Evolutionary conservation across 2,888 invertebrate species (phyloP).

Genomic region (Scaeva pyrastri): DNA sequence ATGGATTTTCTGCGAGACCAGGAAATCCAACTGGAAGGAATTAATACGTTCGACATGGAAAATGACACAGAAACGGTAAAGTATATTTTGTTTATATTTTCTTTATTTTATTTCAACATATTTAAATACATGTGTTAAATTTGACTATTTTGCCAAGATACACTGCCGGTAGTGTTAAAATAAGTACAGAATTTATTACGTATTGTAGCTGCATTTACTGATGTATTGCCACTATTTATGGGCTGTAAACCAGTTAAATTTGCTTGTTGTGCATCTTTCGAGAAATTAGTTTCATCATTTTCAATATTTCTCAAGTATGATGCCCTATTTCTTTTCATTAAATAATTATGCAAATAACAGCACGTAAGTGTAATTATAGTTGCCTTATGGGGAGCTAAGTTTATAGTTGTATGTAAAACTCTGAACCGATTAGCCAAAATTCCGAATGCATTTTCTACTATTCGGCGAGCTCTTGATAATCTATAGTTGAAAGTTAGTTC

Average conservation of each 20-base stretch:
- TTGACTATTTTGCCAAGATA: not conserved
- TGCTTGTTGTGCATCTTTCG: slow-evolving; percentile 19
- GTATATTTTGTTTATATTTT: slow-evolving; percentile 6
- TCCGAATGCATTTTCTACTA: no score
- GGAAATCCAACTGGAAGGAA: slow-evolving; percentile 14
- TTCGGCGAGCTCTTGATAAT: no score
- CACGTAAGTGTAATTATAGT: slow-evolving; percentile 23
- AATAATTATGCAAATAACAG: no score
- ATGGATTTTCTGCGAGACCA: slow-evolving; percentile 35
- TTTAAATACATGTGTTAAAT: not conserved
- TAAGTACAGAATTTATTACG: slow-evolving; percentile 20
- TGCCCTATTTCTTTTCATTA: slow-evolving; percentile 23
- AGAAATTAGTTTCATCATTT: slow-evolving; percentile 28
- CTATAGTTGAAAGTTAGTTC: no score
- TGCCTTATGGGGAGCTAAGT: no score
- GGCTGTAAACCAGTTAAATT: slow-evolving; percentile 29
- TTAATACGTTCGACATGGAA: slow-evolving; percentile 24
- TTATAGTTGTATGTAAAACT: no score
- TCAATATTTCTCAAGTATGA: slow-evolving; percentile 43
- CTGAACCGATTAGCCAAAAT: no score
- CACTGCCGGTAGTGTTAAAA: slow-evolving; percentile 16
- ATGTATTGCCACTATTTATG: slow-evolving; percentile 32
- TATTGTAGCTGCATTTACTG: slow-evolving; percentile 25
- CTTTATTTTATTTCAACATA: slow-evolving; percentile 1
- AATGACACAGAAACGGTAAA: slow-evolving; percentile 22